Evolutionary conservation across 2,113 vertebrate species (phyloP).

Genomic region (Alces alces): DNA sequence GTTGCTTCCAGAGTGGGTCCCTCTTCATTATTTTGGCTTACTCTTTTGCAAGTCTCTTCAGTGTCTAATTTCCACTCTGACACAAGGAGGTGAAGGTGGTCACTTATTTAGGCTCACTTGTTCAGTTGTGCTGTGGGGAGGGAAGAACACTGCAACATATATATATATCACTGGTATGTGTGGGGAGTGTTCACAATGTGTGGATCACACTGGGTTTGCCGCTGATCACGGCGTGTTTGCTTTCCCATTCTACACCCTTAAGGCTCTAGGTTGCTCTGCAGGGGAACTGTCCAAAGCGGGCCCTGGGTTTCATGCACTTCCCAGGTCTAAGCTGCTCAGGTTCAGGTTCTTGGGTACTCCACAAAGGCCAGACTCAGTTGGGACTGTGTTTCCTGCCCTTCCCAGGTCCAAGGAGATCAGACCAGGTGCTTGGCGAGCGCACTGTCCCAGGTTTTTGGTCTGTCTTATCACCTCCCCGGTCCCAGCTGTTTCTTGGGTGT

Average conservation of each 20-base stretch:
- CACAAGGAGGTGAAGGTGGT: background rate
- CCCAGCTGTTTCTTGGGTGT: accelerated
- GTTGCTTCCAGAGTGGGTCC: background rate
- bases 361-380: accelerated
- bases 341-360: background rate
- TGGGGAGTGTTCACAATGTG: background rate
- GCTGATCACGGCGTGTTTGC: accelerated
- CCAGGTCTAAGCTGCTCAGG: background rate
- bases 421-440: accelerated
- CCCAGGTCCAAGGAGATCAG: background rate
- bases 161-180: background rate
- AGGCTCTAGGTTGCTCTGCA: background rate
- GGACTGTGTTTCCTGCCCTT: background rate
- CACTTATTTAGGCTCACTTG: background rate
- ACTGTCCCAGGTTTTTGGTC: background rate
- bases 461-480: accelerated
- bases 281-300: background rate
- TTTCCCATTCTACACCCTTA: background rate
- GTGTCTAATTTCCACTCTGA: background rate
- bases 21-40: background rate
- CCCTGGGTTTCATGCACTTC: accelerated
- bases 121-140: background rate
- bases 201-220: background rate
- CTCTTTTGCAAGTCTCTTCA: background rate
- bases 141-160: too few species aligned